These are phyloP conservation scores for Cactoblastis cactorum DNA, from an alignment of 2,888 invertebrate species.

Conservation along the genomic window DNA sequence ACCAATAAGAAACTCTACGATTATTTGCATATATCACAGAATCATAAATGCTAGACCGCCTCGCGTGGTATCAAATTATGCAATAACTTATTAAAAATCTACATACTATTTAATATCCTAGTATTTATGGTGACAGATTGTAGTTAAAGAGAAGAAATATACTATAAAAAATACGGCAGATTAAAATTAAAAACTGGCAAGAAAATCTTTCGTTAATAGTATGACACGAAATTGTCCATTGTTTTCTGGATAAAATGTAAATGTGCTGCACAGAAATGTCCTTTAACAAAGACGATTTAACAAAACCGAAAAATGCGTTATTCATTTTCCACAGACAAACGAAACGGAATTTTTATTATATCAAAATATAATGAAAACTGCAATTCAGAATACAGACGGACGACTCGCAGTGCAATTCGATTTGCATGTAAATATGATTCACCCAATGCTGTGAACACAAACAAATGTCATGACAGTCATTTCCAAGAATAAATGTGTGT, in stretches of 20 bases:
- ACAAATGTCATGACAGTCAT: slow-evolving; percentile 15
- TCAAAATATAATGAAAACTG: slow-evolving; percentile 1
- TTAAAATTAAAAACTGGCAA: too few relatives aligned
- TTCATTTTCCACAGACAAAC: neutral
- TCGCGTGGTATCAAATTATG: neutral
- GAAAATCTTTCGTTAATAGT: too few relatives aligned
- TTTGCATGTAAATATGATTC: slow-evolving; percentile 22
- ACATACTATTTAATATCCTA: too few relatives aligned
- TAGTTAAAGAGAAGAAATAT: too few relatives aligned
- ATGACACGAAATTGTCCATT: too few relatives aligned
- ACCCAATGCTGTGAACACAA: slow-evolving; percentile 11
- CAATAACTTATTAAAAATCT: too few relatives aligned
- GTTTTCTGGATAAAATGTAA: too few relatives aligned
- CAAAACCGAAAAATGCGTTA: too few relatives aligned
- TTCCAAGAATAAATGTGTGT: slow-evolving; percentile 11
- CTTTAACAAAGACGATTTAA: too few relatives aligned
- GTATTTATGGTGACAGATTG: too few relatives aligned
- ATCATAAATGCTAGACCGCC: neutral
- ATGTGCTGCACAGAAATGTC: too few relatives aligned
- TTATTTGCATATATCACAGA: neutral
- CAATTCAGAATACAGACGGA: slow-evolving; percentile 6
- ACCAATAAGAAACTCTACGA: neutral
- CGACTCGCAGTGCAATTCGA: slow-evolving; percentile 12
- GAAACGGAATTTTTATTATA: neutral
- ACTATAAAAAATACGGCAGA: too few relatives aligned